Base-by-base conservation (phyloP, 2,113 vertebrate species). In the Leuciscus idus region DNA sequence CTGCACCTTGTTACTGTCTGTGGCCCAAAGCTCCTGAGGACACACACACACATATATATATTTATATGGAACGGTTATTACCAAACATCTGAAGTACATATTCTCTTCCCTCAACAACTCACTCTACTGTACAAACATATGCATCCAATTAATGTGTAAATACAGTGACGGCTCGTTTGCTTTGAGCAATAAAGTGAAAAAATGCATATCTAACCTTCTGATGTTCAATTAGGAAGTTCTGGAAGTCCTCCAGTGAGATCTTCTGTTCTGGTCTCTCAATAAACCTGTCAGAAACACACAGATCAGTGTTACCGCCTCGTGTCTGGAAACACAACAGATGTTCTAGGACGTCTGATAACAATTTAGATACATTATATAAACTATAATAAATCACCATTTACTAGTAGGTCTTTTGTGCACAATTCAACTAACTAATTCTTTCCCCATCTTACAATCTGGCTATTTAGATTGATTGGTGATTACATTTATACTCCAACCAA, bases 1-100 rank as follows among this genome's bases (percentile, higher is more conserved):
- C 90, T 97, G 97, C 64, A 99, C 98, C 90, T 95, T 95, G 87
- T 94, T 94, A 73, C 72, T 92, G 90, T 99, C 96, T 7, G 96
- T 92, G 83, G 97, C 97, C 98, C 98, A 99, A 81, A 95, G 90
- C 88, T 99, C 98, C 98, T 99, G 90, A 57, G 85, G 4, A 85
- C 21, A 91, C 74, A 87, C 21, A 57, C 55, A 85, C 43, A 76
- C 30, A 78, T 30, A 84, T 23, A 91, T 1, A 48, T 15, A 50
- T 50, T 50, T 17, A 52, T 52, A 6, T 52, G 50, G 4, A 17
- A 17, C 62, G 1, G 61, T 28, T 30, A 30, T 33, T 33, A 66
- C 64, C 28, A 70, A 30, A 70, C 30, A 36, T 70, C 30, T 70
- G 3, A 2, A 36, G 7, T 21, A 70, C 15, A 36, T 30, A 21